Evolutionary conservation across 2,888 invertebrate genomes (phyloP), one percentile per base, ranked within the genome.

Genomic region (Petrolisthes cinctipes): DNA sequence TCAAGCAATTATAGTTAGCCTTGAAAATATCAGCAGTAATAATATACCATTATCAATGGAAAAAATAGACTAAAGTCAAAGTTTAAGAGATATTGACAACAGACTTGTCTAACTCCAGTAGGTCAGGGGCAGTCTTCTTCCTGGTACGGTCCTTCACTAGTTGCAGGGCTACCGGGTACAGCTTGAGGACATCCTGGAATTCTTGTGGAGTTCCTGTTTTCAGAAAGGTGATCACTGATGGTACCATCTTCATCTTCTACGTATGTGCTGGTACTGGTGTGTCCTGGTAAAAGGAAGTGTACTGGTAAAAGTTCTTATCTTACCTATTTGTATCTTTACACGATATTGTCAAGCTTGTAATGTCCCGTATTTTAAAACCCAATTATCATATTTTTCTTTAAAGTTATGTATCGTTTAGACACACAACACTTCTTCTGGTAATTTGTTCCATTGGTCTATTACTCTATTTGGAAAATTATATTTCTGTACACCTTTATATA

Each of bases 161-260:
- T n/a, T n/a, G n/a, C 51, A 83, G 53, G 23, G 85, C 85, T n/a
- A 81, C 9, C 4, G 57, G 57, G 57, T 86, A 86, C 11, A 75
- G 11, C 61, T 75, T 61, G 23, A 86, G 75, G 3, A 81, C 81
- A 0, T 4, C 51, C 9, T 17, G 23, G 17, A 86, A 81, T 51
- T 81, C 75, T 37, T 75, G 17, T 7, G n/a, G 5, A 20, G 14
- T 57, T 11, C 81, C 61, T 23, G 4, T 51, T 53, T 11, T 37
- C 71, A 79, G 6, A 3, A 81, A 56, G 23, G 6, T 37, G n/a
- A 14, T n/a, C 53, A 81, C 53, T 4, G 57, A 4, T 17, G 20
- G 78, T 3, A 20, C 53, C 53, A 82, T 82, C n/a, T 20, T 75
- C 2, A 1, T 17, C 11, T 17, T 3, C 11, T 75, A 75, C 37